A percentile compares a stretch with the other conserved stretches of the same genome.
Conservation (phyloP, 2,888 invertebrate genomes). For the Shargacucullia verbasci region DNA sequence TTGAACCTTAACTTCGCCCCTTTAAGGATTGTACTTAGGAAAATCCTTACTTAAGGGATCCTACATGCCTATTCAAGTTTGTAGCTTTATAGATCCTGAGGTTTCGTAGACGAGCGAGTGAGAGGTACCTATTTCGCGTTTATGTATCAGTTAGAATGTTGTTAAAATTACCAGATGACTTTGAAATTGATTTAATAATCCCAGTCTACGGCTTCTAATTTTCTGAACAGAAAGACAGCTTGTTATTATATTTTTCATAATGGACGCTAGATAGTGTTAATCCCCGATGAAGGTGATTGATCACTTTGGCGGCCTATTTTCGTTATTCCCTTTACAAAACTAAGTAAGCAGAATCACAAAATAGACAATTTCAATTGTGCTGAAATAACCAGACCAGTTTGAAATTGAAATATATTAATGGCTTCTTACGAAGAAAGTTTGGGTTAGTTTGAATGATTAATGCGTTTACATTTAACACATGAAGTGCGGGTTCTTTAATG, state of each 20-base stretch:
- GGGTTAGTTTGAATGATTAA: constrained; percentile 33
- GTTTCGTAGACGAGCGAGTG: too few relatives aligned
- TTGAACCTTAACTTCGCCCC: too few relatives aligned
- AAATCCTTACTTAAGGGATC: too few relatives aligned
- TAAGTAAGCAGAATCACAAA: neutral
- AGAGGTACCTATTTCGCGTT: too few relatives aligned
- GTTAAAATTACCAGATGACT: too few relatives aligned
- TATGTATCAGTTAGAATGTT: too few relatives aligned
- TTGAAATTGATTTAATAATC: too few relatives aligned
- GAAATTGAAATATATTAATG: constrained; percentile 11
- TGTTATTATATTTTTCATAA: neutral
- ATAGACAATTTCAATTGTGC: neutral
- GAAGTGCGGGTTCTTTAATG: constrained; percentile 26
- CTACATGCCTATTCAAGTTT: too few relatives aligned
- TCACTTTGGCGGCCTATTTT: constrained; percentile 5
- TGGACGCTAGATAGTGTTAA: constrained; percentile 1
- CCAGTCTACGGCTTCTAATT: too few relatives aligned
- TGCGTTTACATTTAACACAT: constrained; percentile 20
- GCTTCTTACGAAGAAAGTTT: constrained; percentile 9
- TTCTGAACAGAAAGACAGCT: too few relatives aligned
- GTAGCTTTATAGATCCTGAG: too few relatives aligned
- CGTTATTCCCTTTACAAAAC: neutral
- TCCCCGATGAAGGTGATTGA: constrained; percentile 8
- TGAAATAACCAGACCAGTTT: constrained; percentile 4
- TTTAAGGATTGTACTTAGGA: too few relatives aligned